Percentiles rank a stretch among this genome's conserved stretches.
phyloP scores from a whole-genome alignment of 2,113 vertebrate species.

The Illadopsis cleaveri region DNA sequence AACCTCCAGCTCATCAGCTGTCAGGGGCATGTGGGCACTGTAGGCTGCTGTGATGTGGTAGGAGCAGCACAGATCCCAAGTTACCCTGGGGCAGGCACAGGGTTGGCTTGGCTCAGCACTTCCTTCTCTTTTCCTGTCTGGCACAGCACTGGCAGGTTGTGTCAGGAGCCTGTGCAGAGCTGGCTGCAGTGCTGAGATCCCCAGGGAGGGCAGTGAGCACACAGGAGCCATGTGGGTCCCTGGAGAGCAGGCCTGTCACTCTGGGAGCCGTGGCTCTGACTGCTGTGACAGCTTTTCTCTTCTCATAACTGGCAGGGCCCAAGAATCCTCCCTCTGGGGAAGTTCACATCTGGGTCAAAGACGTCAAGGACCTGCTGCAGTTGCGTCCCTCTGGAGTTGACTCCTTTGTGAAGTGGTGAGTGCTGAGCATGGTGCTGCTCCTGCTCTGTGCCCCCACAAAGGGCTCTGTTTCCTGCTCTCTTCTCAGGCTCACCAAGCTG shows the following conservation, averaged over 20 bases:
- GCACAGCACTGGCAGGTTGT: not conserved
- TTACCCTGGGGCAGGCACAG: not conserved
- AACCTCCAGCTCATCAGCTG: not conserved
- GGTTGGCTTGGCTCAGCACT: not conserved
- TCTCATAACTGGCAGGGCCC: slow-evolving; percentile 44
- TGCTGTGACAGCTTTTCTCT: not conserved
- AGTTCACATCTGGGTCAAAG: slow-evolving; percentile 77
- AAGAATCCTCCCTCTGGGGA: slow-evolving; percentile 66
- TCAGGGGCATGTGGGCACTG: not conserved
- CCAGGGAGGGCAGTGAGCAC: not conserved
- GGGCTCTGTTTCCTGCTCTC: not conserved
- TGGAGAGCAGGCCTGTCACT: not conserved
- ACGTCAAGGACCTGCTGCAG: slow-evolving; percentile 70
- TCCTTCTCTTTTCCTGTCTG: not conserved
- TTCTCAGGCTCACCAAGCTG: not conserved
- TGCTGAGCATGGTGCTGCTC: not conserved
- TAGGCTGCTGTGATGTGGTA: not conserved
- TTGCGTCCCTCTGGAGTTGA: slow-evolving; percentile 72
- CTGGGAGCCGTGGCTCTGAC: not conserved
- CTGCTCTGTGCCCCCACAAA: not conserved
- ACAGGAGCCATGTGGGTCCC: not conserved
- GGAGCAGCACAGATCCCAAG: not conserved
- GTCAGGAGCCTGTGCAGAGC: not conserved
- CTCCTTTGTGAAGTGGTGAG: slow-evolving; percentile 76
- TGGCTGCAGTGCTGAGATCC: not conserved